Evolutionary conservation across 2,888 invertebrate genomes (phyloP), one percentile per base, ranked within the genome.

Genomic region (Stenolophus ochropezus): DNA sequence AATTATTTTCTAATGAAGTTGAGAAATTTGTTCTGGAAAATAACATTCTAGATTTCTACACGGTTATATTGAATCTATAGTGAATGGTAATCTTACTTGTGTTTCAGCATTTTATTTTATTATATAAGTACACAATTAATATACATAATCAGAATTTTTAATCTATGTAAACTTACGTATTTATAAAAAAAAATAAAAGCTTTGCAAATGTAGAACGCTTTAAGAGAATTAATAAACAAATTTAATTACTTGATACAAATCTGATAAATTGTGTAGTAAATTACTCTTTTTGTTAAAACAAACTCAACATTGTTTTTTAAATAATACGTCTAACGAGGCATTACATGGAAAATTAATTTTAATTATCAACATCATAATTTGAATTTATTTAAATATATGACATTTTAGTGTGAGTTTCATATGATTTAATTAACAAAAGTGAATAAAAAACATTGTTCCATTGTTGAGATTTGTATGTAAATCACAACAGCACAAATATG

Each of bases 381-480:
- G 33, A 11, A 42, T 42, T 33, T 42, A 42, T 42, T 53, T 53
- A 18, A 53, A 53, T 53, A 18, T 8, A 18, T 16, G 8, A 18
- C 20, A 18, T 20, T 53, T 16, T 21, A 53, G 16, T 53, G 6
- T 2, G 8, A 6, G 18, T 4, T 16, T 53, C 18, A 61, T 14
- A 61, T 61, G n/a, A 61, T 61, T 25, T 61, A n/a, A 61, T 61
- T 21, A 14, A 14, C 65, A 65, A 27, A 65, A 65, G 23, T 23
- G n/a, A 14, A 23, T 58, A 53, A 58, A 25, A 65, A 65, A 27
- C 33, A 65, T 25, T 65, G 65, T 65, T 65, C 25, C 18, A 14
- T 27, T 65, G 65, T 27, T 27, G 65, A 27, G 25, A 65, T 65
- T 65, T 65, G 33, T 16, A 65, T 65, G 65, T 65, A 65, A 27